Evolutionary conservation across 2,113 vertebrate genomes (phyloP), one percentile per base, ranked within the genome.

Genomic region (Hylia prasina): DNA sequence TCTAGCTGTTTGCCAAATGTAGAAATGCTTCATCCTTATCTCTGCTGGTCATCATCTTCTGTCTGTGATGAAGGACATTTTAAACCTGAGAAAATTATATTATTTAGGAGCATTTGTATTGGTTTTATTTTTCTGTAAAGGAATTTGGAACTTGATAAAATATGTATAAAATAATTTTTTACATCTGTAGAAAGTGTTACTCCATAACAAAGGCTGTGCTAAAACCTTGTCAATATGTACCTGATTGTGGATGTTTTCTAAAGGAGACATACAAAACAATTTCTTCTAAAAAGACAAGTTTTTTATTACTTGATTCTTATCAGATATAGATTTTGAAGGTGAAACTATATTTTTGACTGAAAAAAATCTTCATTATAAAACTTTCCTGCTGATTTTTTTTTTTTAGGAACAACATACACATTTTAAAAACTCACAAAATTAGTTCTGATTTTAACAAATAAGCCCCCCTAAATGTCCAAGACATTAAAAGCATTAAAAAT

Each of bases 381-480:
- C 3, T 44, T 57, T 24, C 2, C 3, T 40, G 15, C 3, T 48
- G 2, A 1, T 11, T 35, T 39, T 19, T 57, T 31, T 4, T 8
- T 7, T 25, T 25, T 5, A 27, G 4, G 6, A 35, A 5, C 3
- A 60, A 9, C 28, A 51, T 30, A 6, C 15, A 44, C 15, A 11
- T 11, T 61, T 33, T 27, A 4, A 5, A 44, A 39, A 24, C 28
- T 48, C 11, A 56, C 4, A 44, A 15, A 40, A 22, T 6, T 14
- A 24, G 11, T 4, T 39, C 12, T 48, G 31, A 35, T 23, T 23
- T 82, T 47, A 51, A 61, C 31, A 44, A 77, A 24, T 18, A 63
- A 42, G 3, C 5, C 2, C 8, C 8, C 5, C 11, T 2, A 45
- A 53, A 45, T 53, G 2, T 39, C 33, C 3, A 27, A 27, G 22